Evolutionary conservation across 2,888 invertebrate species (phyloP).

Genomic region (Sisyra terminalis): DNA sequence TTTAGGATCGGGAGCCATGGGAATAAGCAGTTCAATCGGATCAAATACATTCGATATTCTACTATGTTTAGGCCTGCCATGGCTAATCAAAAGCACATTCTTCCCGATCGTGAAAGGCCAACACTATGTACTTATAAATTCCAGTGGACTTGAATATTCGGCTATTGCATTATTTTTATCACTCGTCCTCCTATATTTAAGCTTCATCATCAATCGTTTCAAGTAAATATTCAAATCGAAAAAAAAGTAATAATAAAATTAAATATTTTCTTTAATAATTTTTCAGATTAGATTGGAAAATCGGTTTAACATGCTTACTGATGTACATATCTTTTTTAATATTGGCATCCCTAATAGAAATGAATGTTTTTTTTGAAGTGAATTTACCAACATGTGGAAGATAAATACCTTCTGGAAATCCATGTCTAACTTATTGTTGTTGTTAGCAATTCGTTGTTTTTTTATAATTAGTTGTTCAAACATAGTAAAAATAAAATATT

Average conservation of each 20-base stretch:
- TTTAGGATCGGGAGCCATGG: slow-evolving; percentile 58
- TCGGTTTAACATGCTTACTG: slow-evolving; percentile 47
- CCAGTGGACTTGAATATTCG: slow-evolving; percentile 58
- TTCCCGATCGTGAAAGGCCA: slow-evolving; percentile 38
- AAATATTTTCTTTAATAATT: slow-evolving; percentile 1
- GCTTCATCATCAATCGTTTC: slow-evolving; percentile 49
- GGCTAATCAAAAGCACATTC: slow-evolving; percentile 52
- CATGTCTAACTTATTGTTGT: too few relatives aligned
- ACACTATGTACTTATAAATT: slow-evolving; percentile 52
- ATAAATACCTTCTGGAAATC: not conserved
- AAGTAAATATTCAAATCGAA: slow-evolving; percentile 18
- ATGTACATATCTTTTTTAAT: slow-evolving; percentile 50
- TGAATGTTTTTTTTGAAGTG: slow-evolving; percentile 58
- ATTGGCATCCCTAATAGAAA: slow-evolving; percentile 55
- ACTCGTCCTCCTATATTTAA: slow-evolving; percentile 46
- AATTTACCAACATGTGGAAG: slow-evolving; percentile 55
- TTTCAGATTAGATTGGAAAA: slow-evolving; percentile 44
- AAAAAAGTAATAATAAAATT: not conserved
- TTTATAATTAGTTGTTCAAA: too few relatives aligned
- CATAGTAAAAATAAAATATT: too few relatives aligned
- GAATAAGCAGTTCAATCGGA: slow-evolving; percentile 64
- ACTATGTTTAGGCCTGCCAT: slow-evolving; percentile 60
- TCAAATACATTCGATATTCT: slow-evolving; percentile 71
- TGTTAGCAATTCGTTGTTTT: too few relatives aligned
- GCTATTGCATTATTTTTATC: slow-evolving; percentile 58